Base-by-base conservation (phyloP, 2,113 vertebrate genomes). In the Heterotis niloticus region DNA sequence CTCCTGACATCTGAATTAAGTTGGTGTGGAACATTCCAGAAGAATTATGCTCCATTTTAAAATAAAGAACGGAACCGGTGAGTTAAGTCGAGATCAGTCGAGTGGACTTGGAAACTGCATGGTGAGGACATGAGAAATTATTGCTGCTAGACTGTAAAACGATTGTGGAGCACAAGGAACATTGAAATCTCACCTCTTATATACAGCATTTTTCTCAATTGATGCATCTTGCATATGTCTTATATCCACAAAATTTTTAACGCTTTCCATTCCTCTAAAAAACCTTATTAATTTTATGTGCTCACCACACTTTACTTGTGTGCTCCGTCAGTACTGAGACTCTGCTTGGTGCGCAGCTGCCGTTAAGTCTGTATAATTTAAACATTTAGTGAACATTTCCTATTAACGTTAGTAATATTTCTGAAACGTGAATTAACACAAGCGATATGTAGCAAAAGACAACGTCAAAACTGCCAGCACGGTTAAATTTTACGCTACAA, bases 401-500 rank as follows among this genome's bases (percentile, higher is more conserved):
- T 2, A 1, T 20, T 17, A 11, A 62, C 59, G 12, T 62, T 62
- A 44, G 59, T 11, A 62, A 62, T 20, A 62, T 2, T 14, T 4
- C 12, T 62, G 59, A 11, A 62, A 62, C 59, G 12, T 62, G 59
- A 62, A 62, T 62, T 17, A 4, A 44, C 7, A 44, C 13, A 68
- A 44, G 52, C 18, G 17, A 23, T 28, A 16, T 57, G 66, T 52
- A 51, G 64, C 64, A 3, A 51, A 67, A 51, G 51, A 68, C 64
- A 67, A 20, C 44, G n/a, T 17, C 44, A 56, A 77, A 66, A 23
- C 51, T 77, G 75, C 28, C 60, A 76, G 29, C 34, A 76, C 17
- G 75, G 29, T 16, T 44, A 14, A 26, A 70, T 70, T 71, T 71
- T 71, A 14, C 51, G 5, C 59, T 62, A 10, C 7, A 44, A 44